phyloP scores from a whole-genome alignment of 2,888 invertebrate genomes.

The Alcis repandata region DNA sequence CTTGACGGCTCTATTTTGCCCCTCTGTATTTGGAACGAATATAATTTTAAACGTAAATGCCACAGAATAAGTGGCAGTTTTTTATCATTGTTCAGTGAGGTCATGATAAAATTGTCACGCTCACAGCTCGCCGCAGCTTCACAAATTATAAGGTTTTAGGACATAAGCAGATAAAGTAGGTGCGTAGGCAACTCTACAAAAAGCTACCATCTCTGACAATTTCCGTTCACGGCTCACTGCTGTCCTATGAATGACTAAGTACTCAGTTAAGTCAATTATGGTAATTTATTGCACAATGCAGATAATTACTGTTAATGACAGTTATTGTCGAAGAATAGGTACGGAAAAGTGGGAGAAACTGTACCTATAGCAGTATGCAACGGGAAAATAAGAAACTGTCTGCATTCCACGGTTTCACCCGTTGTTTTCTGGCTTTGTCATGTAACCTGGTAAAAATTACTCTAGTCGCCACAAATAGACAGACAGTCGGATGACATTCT shows the following conservation, averaged over 20 bases:
- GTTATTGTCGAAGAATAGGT: not conserved
- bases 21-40: slow-evolving; percentile 6
- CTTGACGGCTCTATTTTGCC: slow-evolving; percentile 19
- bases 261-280: slow-evolving; percentile 28
- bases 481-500: too few relatives aligned
- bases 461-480: too few relatives aligned
- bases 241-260: slow-evolving; percentile 7
- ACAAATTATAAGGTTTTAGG: not conserved
- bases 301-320: slow-evolving; percentile 25
- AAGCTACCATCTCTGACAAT: not conserved
- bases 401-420: not conserved
- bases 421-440: too few relatives aligned
- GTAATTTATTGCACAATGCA: slow-evolving; percentile 26
- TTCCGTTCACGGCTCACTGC: not conserved
- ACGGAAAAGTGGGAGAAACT: slow-evolving; percentile 13
- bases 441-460: too few relatives aligned
- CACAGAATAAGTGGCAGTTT: slow-evolving; percentile 3
- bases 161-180: too few relatives aligned
- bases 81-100: not conserved
- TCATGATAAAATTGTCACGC: slow-evolving; percentile 15
- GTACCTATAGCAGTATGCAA: slow-evolving; percentile 6
- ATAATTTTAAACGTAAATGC: not conserved
- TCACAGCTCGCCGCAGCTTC: not conserved
- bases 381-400: not conserved
- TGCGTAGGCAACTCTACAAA: not conserved